These are phyloP conservation scores for Irena cyanogastra DNA, from an alignment of 2,113 vertebrate genomes.

Conservation along the genomic window DNA sequence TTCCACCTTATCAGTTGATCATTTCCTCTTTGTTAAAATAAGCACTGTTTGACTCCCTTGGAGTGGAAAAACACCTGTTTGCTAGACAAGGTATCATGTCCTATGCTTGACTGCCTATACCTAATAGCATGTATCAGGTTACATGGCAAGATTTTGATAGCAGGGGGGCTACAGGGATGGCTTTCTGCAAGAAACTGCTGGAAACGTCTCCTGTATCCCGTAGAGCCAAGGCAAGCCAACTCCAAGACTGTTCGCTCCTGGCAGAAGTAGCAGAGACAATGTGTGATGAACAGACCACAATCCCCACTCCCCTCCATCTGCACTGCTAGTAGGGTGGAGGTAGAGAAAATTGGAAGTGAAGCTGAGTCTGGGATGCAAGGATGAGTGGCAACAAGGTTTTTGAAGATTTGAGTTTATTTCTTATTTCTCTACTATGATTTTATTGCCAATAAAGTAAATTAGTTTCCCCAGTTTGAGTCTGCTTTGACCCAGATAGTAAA, in stretches of 20 bases:
- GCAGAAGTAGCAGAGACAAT: neutral
- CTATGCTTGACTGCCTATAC: neutral
- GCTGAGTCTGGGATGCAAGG: neutral
- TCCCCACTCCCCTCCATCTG: neutral
- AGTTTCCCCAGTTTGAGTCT: neutral
- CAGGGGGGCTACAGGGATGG: neutral
- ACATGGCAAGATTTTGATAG: neutral
- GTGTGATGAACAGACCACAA: neutral
- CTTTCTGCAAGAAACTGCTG: neutral
- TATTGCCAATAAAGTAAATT: neutral
- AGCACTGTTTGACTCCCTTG: neutral
- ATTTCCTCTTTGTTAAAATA: neutral
- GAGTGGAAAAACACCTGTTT: neutral
- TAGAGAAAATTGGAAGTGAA: neutral
- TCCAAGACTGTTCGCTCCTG: neutral
- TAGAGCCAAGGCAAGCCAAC: neutral
- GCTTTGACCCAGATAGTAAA: neutral
- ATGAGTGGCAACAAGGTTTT: neutral
- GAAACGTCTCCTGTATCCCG: neutral
- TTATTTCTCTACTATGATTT: neutral
- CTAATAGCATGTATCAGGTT: neutral
- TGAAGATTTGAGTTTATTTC: neutral
- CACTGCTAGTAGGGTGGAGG: rapidly evolving
- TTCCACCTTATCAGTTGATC: neutral
- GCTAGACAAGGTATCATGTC: neutral